Evolutionary conservation across 2,113 vertebrate genomes (phyloP).

Genomic region (Falcunculus frontatus): DNA sequence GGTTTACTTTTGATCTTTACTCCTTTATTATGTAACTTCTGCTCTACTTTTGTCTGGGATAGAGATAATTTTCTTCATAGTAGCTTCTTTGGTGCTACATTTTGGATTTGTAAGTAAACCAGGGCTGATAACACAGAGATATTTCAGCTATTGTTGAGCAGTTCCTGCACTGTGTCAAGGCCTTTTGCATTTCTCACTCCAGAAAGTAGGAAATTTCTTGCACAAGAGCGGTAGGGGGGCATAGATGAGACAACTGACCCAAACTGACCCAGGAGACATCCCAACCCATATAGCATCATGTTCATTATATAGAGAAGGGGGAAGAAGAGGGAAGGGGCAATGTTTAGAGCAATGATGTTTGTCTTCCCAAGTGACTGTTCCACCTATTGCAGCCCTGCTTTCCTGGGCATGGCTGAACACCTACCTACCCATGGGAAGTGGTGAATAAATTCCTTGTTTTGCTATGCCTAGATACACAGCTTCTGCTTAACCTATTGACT

Average conservation of each 20-base stretch:
- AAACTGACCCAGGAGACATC: neutral
- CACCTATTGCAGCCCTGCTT: rapidly evolving
- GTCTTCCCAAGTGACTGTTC: neutral
- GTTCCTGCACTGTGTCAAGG: neutral
- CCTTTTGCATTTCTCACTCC: neutral
- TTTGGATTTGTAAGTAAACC: neutral
- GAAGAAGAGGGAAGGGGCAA: neutral
- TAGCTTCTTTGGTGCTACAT: neutral
- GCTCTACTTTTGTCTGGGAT: neutral
- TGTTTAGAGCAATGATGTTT: rapidly evolving
- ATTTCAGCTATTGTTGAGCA: neutral
- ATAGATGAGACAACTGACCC: neutral
- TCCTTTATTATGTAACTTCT: neutral
- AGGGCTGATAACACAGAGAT: neutral
- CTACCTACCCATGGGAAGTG: rapidly evolving
- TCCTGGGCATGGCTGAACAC: neutral
- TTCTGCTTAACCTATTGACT: neutral
- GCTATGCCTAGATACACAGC: neutral
- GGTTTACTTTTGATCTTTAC: neutral
- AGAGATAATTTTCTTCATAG: neutral
- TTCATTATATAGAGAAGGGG: neutral
- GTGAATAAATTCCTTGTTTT: neutral
- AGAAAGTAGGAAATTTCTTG: neutral
- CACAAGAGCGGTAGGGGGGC: neutral
- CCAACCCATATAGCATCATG: too few relatives aligned